Conservation (phyloP, 2,888 invertebrate species). For the Ferrisia virgata region DNA sequence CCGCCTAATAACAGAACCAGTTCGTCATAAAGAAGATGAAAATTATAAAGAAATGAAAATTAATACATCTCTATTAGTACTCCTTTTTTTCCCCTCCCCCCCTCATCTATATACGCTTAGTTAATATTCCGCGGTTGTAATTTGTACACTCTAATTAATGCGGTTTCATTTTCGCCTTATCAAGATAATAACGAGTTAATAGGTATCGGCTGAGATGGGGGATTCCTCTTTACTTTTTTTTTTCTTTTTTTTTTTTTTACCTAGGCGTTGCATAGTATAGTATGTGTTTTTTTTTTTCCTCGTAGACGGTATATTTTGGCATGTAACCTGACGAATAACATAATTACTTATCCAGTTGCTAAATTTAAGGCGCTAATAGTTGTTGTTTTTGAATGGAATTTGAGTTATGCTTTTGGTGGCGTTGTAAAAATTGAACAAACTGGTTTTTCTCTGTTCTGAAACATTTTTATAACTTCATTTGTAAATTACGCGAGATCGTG, state of each 20-base stretch:
- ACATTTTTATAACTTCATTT: slow-evolving; percentile 46
- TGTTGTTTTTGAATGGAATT: slow-evolving; percentile 42
- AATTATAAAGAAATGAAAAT: slow-evolving; percentile 4
- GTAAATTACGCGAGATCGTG: slow-evolving; percentile 24
- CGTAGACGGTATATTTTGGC: slow-evolving; percentile 16
- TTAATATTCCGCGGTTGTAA: slow-evolving; percentile 12
- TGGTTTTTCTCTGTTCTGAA: slow-evolving; percentile 22
- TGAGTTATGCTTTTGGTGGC: slow-evolving; percentile 31
- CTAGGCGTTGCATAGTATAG: neutral
- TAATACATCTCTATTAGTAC: slow-evolving; percentile 13
- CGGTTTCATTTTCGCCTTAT: slow-evolving; percentile 22
- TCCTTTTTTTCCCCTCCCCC: neutral
- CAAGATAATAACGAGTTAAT: slow-evolving; percentile 17
- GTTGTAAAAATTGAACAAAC: slow-evolving; percentile 40
- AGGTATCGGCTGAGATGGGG: neutral
- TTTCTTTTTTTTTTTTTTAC: neutral
- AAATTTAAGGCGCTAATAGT: slow-evolving; percentile 43
- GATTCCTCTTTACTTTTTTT: neutral
- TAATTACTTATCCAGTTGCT: slow-evolving; percentile 36
- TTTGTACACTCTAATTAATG: slow-evolving; percentile 42
- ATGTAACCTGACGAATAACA: slow-evolving; percentile 27
- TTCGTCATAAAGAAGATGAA: neutral
- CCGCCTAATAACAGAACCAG: neutral
- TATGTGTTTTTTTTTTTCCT: neutral
- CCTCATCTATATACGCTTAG: neutral